Conservation (phyloP, 2,113 vertebrate genomes). For the Prolemur simus region DNA sequence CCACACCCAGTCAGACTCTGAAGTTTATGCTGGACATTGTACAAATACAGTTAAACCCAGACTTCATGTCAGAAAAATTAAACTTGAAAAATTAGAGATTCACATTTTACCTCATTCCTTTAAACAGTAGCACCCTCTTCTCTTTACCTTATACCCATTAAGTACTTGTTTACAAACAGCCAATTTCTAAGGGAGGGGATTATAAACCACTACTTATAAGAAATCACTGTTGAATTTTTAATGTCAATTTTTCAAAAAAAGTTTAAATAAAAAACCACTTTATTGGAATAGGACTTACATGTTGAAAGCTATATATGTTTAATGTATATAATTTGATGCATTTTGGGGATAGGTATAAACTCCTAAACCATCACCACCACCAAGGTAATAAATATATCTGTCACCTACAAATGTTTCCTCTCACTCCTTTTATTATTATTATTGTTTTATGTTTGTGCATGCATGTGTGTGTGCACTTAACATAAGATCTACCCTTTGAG, state of each 20-base stretch:
- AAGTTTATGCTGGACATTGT: not conserved
- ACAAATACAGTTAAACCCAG: not conserved
- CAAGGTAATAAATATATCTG: no score
- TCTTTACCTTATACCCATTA: not conserved
- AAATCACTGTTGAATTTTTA: constrained; percentile 22
- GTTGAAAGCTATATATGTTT: no score
- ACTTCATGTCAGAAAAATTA: not conserved
- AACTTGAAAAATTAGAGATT: not conserved
- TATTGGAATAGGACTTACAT: no score
- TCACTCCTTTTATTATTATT: no score
- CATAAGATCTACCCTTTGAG: no score
- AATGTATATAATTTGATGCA: no score
- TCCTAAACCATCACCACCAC: no score
- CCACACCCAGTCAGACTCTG: not conserved
- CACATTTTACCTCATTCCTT: constrained; percentile 16
- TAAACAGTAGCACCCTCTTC: not conserved
- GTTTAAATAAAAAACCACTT: no score
- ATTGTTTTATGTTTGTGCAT: no score
- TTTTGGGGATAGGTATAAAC: no score
- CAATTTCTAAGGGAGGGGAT: not conserved
- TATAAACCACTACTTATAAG: not conserved
- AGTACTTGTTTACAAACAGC: not conserved
- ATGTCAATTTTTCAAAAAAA: not conserved
- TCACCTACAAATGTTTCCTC: no score
- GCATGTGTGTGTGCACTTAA: no score